Evolutionary conservation across 2,797 vertebrate genomes (phyloP).

Genomic region (Dryobates pubescens): DNA sequence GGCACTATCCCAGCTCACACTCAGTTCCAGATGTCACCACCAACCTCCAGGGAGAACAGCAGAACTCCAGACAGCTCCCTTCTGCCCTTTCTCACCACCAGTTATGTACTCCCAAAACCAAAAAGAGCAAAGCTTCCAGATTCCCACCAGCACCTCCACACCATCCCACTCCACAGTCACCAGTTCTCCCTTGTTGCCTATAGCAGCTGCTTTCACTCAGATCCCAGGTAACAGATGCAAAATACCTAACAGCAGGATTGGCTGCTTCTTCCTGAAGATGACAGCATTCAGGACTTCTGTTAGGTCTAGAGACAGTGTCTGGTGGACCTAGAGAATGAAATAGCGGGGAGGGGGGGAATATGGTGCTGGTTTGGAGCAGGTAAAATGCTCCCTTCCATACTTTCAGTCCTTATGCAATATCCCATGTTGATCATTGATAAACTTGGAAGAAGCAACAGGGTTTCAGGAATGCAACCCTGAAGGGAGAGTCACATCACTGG

Average conservation of each 20-base stretch:
- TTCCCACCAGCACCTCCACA: background rate
- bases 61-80: background rate
- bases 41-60: background rate
- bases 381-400: background rate
- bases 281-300: constrained; percentile 82
- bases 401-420: background rate
- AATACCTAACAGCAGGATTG: constrained; percentile 86
- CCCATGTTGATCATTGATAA: background rate
- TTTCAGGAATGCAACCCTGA: background rate
- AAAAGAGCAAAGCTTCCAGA: background rate
- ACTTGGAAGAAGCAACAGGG: background rate
- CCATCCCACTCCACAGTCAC: background rate
- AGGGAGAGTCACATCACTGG: background rate
- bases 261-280: constrained; percentile 82
- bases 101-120: background rate
- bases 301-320: constrained; percentile 84
- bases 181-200: background rate
- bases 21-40: background rate
- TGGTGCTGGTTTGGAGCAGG: background rate
- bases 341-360: background rate
- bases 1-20: background rate
- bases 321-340: constrained; percentile 84
- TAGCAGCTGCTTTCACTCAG: background rate
- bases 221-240: background rate
- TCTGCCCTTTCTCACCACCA: background rate